phyloP scores from a whole-genome alignment of 2,113 vertebrate species.

The Menura novaehollandiae region DNA sequence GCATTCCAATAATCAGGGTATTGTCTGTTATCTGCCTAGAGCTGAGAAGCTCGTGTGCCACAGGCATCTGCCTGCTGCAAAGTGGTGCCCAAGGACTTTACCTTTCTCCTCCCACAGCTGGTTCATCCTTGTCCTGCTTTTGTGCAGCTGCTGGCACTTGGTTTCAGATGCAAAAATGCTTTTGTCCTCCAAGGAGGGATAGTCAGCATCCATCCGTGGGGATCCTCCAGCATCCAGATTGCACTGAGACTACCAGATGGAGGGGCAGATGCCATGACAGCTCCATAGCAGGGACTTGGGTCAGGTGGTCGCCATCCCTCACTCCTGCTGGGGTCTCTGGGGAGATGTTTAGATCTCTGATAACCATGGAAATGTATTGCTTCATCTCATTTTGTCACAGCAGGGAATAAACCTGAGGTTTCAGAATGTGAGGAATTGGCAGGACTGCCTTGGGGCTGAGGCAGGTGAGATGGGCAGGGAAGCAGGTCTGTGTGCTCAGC shows the following conservation, averaged over 20 bases:
- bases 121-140: not conserved
- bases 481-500: not conserved
- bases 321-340: not conserved
- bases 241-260: not conserved
- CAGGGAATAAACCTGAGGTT: not conserved
- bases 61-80: not conserved
- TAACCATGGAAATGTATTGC: not conserved
- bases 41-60: not conserved
- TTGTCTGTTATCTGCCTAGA: conserved; percentile 7
- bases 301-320: not conserved
- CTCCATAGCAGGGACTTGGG: not conserved
- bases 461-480: fast-evolving
- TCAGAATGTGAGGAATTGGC: not conserved
- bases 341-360: not conserved
- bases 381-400: not conserved
- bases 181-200: not conserved
- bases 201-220: not conserved
- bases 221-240: not conserved
- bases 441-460: not conserved
- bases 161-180: not conserved
- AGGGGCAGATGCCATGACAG: not conserved
- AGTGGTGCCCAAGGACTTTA: not conserved
- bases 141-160: not conserved
- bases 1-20: not conserved
- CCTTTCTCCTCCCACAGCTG: not conserved